phyloP scores from a whole-genome alignment of 2,797 vertebrate genomes.

The Crossoptilon crossoptilon region DNA sequence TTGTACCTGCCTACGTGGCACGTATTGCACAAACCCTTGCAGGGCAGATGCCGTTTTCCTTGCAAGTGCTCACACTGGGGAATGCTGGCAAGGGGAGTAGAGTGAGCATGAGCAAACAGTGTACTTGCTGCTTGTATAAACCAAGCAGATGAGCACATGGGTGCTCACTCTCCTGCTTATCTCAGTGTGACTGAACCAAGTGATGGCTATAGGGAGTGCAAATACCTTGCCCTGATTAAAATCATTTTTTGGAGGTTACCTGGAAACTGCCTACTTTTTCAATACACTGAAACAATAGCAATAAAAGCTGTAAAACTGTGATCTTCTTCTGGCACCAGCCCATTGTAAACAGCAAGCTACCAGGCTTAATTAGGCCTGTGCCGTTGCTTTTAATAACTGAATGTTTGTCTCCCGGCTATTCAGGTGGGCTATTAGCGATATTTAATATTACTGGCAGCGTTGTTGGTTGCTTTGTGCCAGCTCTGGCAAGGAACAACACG shows the following conservation, averaged over 20 bases:
- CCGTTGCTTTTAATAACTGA: conserved; percentile 59
- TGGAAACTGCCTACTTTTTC: conserved; percentile 37
- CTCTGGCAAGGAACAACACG: neutral
- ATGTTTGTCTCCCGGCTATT: conserved; percentile 70
- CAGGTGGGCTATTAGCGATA: conserved; percentile 67
- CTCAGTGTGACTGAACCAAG: neutral
- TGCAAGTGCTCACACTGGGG: neutral
- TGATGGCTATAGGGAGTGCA: neutral
- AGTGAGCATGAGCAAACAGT: neutral
- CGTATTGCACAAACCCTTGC: rapidly evolving
- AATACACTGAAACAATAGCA: conserved; percentile 23
- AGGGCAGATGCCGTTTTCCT: neutral
- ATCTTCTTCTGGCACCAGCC: conserved; percentile 41
- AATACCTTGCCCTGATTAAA: neutral
- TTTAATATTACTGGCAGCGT: conserved; percentile 66
- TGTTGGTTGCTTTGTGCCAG: conserved; percentile 6
- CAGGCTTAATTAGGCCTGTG: conserved; percentile 40
- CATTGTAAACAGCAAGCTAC: conserved; percentile 53
- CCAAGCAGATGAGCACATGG: neutral
- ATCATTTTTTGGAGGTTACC: neutral
- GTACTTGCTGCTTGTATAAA: neutral
- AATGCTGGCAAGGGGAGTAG: neutral
- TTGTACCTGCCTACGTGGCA: neutral
- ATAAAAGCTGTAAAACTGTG: conserved; percentile 43
- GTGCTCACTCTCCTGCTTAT: neutral